These are phyloP conservation scores for Cylloceria caligata DNA, from an alignment of 2,888 invertebrate species.

Conservation along the genomic window DNA sequence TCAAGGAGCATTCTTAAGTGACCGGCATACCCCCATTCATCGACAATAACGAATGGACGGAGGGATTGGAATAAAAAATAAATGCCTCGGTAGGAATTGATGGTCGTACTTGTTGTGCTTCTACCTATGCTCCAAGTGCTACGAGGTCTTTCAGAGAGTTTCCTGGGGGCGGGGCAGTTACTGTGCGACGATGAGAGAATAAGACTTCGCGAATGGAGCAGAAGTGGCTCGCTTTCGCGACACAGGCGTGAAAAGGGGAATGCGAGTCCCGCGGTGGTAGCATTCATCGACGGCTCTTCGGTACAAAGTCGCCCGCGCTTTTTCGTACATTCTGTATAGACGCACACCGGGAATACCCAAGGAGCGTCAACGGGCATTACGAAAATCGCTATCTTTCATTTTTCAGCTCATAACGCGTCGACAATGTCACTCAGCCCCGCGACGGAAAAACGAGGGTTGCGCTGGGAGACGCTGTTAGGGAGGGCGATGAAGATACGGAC, in stretches of 20 bases:
- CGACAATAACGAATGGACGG: constrained; percentile 35
- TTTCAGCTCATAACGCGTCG: constrained; percentile 82
- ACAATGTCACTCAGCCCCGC: constrained; percentile 75
- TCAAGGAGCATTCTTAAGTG: too few relatives aligned
- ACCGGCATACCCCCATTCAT: too few relatives aligned
- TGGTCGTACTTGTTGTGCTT: constrained; percentile 21
- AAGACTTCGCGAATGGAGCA: background rate
- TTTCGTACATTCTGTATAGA: background rate
- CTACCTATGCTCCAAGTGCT: constrained; percentile 29
- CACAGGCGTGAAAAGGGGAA: constrained; percentile 29
- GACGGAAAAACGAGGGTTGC: constrained; percentile 51
- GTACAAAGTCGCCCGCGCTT: constrained; percentile 38
- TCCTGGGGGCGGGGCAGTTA: constrained; percentile 5
- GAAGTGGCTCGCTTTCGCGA: constrained; percentile 1
- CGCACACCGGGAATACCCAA: background rate
- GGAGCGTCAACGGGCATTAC: constrained; percentile 65
- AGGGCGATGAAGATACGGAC: constrained; percentile 19
- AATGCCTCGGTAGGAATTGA: constrained; percentile 38
- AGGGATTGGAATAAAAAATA: constrained; percentile 16
- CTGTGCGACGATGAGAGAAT: constrained; percentile 26
- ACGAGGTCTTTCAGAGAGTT: constrained; percentile 15
- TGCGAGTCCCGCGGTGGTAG: constrained; percentile 19
- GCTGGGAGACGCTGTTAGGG: constrained; percentile 22
- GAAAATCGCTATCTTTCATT: constrained; percentile 82
- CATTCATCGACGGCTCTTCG: constrained; percentile 54